A percentile compares a stretch with the other conserved stretches of the same genome.
These are phyloP conservation scores for Palythoa heliodiscus DNA, from an alignment of 92 coral and sea anemone genomes.

Conservation along the genomic window DNA sequence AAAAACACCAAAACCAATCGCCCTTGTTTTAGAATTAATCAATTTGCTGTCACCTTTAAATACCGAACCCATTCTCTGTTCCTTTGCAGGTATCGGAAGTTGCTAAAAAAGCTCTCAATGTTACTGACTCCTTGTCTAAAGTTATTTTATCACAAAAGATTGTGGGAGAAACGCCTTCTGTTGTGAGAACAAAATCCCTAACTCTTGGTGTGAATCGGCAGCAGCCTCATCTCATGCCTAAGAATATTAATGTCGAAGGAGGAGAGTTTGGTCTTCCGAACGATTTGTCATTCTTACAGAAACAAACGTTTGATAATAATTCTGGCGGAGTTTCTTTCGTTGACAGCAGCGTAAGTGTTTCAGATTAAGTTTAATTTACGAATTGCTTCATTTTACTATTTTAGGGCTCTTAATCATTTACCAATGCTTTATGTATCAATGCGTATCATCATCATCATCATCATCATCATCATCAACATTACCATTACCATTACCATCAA, in stretches of 20 bases:
- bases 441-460: no score
- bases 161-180: conserved; percentile 24
- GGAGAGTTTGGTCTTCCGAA: conserved; percentile 32
- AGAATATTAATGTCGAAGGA: conserved; percentile 1
- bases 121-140: conserved; percentile 16
- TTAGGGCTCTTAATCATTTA: no score
- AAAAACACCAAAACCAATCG: no score
- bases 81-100: conserved; percentile 1
- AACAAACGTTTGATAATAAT: neutral
- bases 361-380: neutral
- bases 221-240: conserved; percentile 33
- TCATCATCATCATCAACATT: no score
- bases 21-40: no score
- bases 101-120: conserved; percentile 24
- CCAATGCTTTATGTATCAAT: no score
- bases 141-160: conserved; percentile 17
- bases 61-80: neutral
- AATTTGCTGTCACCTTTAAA: no score
- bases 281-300: conserved; percentile 12
- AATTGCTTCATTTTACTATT: no score
- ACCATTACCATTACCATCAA: no score
- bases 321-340: conserved; percentile 11
- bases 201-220: conserved; percentile 34
- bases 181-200: conserved; percentile 4
- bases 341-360: conserved; percentile 34